Base-by-base conservation (phyloP, 1,140 invertebrate species). In the Colletes gigas region DNA sequence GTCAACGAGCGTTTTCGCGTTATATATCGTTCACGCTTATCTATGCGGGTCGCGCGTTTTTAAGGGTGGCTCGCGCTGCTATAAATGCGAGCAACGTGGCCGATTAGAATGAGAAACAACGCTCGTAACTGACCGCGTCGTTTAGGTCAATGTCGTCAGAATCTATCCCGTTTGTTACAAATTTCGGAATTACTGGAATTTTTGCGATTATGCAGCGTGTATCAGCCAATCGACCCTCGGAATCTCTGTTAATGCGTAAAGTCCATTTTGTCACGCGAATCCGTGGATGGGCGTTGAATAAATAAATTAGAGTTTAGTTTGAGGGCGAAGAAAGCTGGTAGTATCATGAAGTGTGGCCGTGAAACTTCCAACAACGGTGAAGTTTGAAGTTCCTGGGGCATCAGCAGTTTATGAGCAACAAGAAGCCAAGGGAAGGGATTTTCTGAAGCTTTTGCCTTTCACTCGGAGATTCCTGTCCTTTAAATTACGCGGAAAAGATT, bases 21-120 rank as follows among this genome's bases (percentile, higher is more conserved):
- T 76, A 71, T 63, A 59, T 81, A 57, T 83, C 73, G 67, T 41
- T 17, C 19, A n/a, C 50, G 72, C 68, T 83, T 62, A 82, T 83
- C 78, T 75, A 50, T 54, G 52, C 54, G 66, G 39, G 59, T 54
- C 76, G 55, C 39, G 76, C 14, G 30, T 71, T 78, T 78, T 78
- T 71, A 21, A 8, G 21, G 9, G 19, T 12, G 19, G 3, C 7
- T 8, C 10, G 57, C 57, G 57, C 5, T 41, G 47, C 9, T 50
- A 47, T 19, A 65, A 74, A 74, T 50, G 60, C 21, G 59, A 30
- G 60, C 17, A 30, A 50, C 30, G 30, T 65, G 44, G 47, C 21
- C 21, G 59, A 74, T 65, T 62, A 50, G 50, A 47, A 0, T 3
- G 30, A 17, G 1, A 7, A 41, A 55, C 39, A 19, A 19, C 14